Evolutionary conservation across 2,888 invertebrate genomes (phyloP).

Genomic region (Sphinx pinastri): DNA sequence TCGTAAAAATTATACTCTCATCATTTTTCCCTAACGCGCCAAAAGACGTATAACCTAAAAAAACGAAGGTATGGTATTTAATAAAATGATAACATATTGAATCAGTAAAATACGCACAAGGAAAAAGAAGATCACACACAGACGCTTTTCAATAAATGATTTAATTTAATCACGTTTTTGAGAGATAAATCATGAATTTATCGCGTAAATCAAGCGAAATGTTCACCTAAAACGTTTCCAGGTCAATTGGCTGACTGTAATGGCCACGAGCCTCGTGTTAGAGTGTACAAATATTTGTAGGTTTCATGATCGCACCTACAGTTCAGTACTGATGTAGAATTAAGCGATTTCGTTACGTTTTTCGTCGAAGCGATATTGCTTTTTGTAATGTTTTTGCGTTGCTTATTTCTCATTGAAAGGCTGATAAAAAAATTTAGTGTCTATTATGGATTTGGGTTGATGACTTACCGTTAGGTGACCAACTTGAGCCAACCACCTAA

Average conservation of each 20-base stretch:
- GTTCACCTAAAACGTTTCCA: conserved; percentile 5
- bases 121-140: too few relatives aligned
- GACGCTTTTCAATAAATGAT: neutral
- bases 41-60: too few relatives aligned
- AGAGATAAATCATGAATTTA: conserved; percentile 1
- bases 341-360: neutral
- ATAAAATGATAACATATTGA: too few relatives aligned
- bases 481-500: too few relatives aligned
- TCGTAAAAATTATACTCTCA: too few relatives aligned
- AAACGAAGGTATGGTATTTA: too few relatives aligned
- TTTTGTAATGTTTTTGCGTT: neutral
- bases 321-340: neutral
- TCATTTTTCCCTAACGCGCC: too few relatives aligned
- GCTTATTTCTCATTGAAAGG: neutral
- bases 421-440: too few relatives aligned
- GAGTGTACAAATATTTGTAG: conserved; percentile 13
- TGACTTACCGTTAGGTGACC: too few relatives aligned
- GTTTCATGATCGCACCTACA: neutral
- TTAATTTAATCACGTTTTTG: neutral
- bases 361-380: neutral
- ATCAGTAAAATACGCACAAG: too few relatives aligned
- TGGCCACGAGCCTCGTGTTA: conserved; percentile 11
- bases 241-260: conserved; percentile 15
- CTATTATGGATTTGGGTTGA: too few relatives aligned
- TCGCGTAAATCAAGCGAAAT: conserved; percentile 9